Percentiles rank a stretch among this genome's conserved stretches.
Evolutionary conservation across 2,113 vertebrate genomes (phyloP).

Genomic region (Tenrec ecaudatus): DNA sequence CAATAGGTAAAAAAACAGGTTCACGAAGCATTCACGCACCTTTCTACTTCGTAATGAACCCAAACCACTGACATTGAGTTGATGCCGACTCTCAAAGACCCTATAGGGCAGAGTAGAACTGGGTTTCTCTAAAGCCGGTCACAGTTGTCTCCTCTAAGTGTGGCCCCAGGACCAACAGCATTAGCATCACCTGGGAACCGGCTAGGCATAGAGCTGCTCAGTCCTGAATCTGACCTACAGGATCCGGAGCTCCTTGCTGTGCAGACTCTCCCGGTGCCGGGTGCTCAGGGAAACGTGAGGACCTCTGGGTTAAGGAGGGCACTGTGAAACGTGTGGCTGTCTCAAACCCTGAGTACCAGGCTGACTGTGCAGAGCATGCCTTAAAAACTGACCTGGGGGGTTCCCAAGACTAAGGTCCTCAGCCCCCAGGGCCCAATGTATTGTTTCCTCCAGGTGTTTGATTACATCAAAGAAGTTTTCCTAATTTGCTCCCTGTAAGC

Average conservation of each 20-base stretch:
- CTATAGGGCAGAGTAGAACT: too few relatives aligned
- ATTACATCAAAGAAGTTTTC: too few relatives aligned
- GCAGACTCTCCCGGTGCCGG: background rate
- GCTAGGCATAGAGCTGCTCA: too few relatives aligned
- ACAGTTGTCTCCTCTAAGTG: background rate
- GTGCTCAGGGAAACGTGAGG: background rate
- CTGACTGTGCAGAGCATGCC: background rate
- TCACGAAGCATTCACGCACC: background rate
- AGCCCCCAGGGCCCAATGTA: too few relatives aligned
- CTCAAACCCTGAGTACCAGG: background rate
- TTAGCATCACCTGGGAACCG: too few relatives aligned
- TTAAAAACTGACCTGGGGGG: background rate
- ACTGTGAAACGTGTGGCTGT: background rate
- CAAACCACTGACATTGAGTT: too few relatives aligned
- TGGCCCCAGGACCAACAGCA: too few relatives aligned
- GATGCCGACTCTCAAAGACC: too few relatives aligned
- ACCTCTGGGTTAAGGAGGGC: background rate
- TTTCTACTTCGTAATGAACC: background rate
- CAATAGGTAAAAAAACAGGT: background rate
- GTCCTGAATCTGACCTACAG: background rate
- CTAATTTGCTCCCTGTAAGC: too few relatives aligned
- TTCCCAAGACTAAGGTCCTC: too few relatives aligned
- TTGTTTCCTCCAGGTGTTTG: too few relatives aligned
- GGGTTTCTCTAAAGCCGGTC: background rate
- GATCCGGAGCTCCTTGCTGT: background rate